phyloP scores from a whole-genome alignment of 2,888 invertebrate species.

The Campoletis raptor region DNA sequence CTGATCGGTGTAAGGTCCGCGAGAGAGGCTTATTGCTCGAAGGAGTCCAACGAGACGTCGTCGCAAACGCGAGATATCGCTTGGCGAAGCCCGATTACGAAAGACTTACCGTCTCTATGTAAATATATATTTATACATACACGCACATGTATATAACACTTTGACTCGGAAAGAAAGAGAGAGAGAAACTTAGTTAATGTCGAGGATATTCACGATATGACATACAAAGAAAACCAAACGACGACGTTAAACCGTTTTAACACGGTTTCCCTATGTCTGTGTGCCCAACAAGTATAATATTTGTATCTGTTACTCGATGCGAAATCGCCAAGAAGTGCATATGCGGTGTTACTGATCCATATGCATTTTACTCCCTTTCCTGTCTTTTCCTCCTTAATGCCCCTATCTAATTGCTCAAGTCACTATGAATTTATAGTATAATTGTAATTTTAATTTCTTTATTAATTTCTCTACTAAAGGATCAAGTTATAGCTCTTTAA shows the following conservation, averaged over 20 bases:
- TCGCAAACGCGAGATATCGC: constrained; percentile 12
- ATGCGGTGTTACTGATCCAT: background rate
- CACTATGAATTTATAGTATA: background rate
- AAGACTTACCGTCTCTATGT: constrained; percentile 22
- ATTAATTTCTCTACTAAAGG: background rate
- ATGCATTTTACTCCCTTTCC: background rate
- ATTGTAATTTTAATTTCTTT: background rate
- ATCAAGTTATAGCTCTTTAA: background rate
- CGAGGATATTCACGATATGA: constrained; percentile 12
- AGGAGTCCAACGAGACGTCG: constrained; percentile 32
- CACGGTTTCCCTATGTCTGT: constrained; percentile 4
- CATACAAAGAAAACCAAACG: background rate
- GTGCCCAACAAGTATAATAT: background rate
- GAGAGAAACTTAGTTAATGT: constrained; percentile 2
- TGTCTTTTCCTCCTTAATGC: background rate
- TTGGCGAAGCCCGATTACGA: constrained; percentile 43
- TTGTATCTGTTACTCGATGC: constrained; percentile 3
- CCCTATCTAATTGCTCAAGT: background rate
- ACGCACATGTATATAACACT: background rate
- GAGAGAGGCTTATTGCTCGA: constrained; percentile 6
- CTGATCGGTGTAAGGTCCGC: constrained; percentile 22
- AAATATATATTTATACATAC: background rate
- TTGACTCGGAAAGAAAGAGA: background rate
- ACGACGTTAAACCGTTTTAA: constrained; percentile 34
- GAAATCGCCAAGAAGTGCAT: background rate